Evolutionary conservation across 1,140 invertebrate genomes (phyloP).

Genomic region (Tenebrio molitor): DNA sequence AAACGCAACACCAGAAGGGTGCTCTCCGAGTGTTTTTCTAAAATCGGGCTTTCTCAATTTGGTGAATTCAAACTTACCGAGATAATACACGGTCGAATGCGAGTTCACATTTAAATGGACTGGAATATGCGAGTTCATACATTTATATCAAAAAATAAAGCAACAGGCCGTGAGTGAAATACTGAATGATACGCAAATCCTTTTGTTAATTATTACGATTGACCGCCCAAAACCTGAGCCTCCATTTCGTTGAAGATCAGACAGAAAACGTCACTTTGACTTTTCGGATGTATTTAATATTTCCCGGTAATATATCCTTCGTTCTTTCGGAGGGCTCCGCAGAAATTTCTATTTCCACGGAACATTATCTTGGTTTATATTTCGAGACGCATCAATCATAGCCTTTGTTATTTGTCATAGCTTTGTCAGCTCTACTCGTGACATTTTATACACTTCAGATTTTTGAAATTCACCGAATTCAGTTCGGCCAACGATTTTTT

Average conservation of each 20-base stretch:
- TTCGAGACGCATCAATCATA: constrained; percentile 14
- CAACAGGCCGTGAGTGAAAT: constrained; percentile 10
- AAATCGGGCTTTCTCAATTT: constrained; percentile 24
- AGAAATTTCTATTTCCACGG: constrained; percentile 6
- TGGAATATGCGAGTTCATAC: constrained; percentile 13
- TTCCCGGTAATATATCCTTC: background rate
- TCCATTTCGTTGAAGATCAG: constrained; percentile 3
- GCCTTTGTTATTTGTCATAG: background rate
- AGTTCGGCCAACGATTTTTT: constrained; percentile 30
- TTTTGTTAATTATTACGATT: constrained; percentile 26
- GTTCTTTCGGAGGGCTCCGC: background rate
- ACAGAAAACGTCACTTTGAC: constrained; percentile 13
- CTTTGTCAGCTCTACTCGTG: too few species aligned
- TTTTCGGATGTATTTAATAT: constrained; percentile 13
- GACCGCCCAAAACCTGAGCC: constrained; percentile 4
- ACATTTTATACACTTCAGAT: too few species aligned
- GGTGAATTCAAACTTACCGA: constrained; percentile 3
- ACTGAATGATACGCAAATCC: background rate
- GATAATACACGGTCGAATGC: constrained; percentile 14
- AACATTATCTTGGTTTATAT: constrained; percentile 9
- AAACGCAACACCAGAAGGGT: constrained; percentile 9
- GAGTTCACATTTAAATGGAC: constrained; percentile 32
- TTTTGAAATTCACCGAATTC: too few species aligned
- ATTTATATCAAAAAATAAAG: constrained; percentile 29
- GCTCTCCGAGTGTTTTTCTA: constrained; percentile 17